phyloP scores from a whole-genome alignment of 2,797 vertebrate species.

The Lacerta bilineata region DNA sequence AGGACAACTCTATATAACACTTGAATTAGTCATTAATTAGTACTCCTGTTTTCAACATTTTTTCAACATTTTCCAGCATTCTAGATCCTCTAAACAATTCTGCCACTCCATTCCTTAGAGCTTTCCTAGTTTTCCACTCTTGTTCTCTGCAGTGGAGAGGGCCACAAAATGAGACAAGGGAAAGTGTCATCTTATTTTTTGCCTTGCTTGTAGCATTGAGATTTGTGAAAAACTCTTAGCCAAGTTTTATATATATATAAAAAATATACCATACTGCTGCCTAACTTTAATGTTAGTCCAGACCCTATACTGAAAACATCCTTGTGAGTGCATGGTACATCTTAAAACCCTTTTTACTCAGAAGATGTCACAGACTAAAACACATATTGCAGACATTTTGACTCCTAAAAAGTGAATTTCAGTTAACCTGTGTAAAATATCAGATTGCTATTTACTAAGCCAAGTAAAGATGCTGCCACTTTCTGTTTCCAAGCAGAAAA shows the following conservation, averaged over 20 bases:
- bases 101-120: too few relatives aligned
- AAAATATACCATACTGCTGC: too few relatives aligned
- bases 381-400: not conserved
- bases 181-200: too few relatives aligned
- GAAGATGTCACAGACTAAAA: not conserved
- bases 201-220: not conserved
- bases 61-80: not conserved
- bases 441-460: not conserved
- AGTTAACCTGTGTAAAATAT: not conserved
- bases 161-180: not conserved
- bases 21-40: not conserved
- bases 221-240: not conserved
- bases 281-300: not conserved
- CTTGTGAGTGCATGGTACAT: not conserved
- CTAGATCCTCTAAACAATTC: not conserved
- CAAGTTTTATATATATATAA: too few relatives aligned
- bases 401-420: not conserved
- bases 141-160: not conserved
- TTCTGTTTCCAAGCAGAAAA: constrained; percentile 1
- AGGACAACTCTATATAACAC: not conserved
- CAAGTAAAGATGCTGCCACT: not conserved
- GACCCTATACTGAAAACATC: not conserved
- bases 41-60: not conserved
- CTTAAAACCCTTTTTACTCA: not conserved
- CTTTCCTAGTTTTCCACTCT: not conserved